phyloP scores from a whole-genome alignment of 2,888 invertebrate genomes.

The Oligia latruncula region DNA sequence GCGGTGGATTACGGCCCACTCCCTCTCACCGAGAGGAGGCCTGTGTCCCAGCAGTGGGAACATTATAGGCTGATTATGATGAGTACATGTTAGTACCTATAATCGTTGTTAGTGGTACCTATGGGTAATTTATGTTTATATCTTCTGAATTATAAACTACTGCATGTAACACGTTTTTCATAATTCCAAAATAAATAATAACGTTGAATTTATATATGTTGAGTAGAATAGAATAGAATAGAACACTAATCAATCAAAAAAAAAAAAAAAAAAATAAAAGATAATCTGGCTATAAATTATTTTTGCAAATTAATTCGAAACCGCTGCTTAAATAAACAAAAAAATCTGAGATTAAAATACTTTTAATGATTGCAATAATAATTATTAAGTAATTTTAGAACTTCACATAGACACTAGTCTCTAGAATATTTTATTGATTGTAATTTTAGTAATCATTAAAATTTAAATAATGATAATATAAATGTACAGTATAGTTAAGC shows the following conservation, averaged over 20 bases:
- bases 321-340: constrained; percentile 7
- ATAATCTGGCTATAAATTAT: constrained; percentile 3
- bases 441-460: constrained; percentile 35
- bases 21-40: no score
- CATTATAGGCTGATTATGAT: neutral
- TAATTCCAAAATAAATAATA: neutral
- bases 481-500: constrained; percentile 63
- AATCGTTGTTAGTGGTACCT: constrained; percentile 27
- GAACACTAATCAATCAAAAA: no score
- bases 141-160: constrained; percentile 1
- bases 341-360: constrained; percentile 62
- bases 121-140: constrained; percentile 54
- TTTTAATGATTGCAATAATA: constrained; percentile 67
- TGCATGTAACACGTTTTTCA: neutral
- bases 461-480: constrained; percentile 9
- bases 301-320: constrained; percentile 19
- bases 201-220: neutral
- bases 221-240: no score
- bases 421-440: constrained; percentile 62
- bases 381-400: constrained; percentile 62
- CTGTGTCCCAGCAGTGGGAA: no score
- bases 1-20: no score
- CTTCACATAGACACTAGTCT: constrained; percentile 73
- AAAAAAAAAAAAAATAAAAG: neutral
- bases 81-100: constrained; percentile 26